Conservation (phyloP, 2,797 vertebrate species). For the Typhlichthys eigenmanni region DNA sequence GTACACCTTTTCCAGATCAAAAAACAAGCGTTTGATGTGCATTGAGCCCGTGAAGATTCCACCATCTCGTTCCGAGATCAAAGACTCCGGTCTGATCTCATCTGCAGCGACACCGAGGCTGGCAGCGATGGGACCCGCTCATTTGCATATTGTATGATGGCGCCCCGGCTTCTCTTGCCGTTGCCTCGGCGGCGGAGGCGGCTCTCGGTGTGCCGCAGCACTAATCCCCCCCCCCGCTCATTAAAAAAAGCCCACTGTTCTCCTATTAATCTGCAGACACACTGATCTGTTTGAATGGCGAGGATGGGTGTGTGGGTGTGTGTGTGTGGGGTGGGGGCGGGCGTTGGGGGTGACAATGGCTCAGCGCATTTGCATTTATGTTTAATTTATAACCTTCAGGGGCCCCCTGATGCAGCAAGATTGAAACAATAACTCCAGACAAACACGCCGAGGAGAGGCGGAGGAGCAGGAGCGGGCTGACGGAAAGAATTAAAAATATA, state of each 20-base stretch:
- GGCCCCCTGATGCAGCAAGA: slow-evolving; percentile 83
- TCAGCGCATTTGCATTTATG: slow-evolving; percentile 84
- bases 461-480: slow-evolving; percentile 61
- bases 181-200: slow-evolving; percentile 73
- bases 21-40: not conserved
- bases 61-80: slow-evolving; percentile 70
- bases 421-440: slow-evolving; percentile 82
- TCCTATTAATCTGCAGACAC: slow-evolving; percentile 82
- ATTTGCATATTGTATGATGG: slow-evolving; percentile 80
- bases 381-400: slow-evolving; percentile 86
- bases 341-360: slow-evolving; percentile 77
- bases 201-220: slow-evolving; percentile 73
- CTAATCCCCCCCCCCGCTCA: slow-evolving; percentile 74
- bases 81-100: slow-evolving; percentile 70
- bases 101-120: slow-evolving; percentile 67
- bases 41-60: slow-evolving; percentile 50
- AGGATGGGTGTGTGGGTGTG: slow-evolving; percentile 47
- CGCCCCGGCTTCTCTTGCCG: slow-evolving; percentile 69
- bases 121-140: slow-evolving; percentile 67
- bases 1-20: not conserved
- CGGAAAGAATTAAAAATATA: slow-evolving; percentile 74
- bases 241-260: slow-evolving; percentile 80
- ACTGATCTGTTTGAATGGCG: slow-evolving; percentile 80
- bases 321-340: slow-evolving; percentile 32
- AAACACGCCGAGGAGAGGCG: slow-evolving; percentile 71